Evolutionary conservation across 2,888 invertebrate genomes (phyloP).

Genomic region (Leucoma salicis): DNA sequence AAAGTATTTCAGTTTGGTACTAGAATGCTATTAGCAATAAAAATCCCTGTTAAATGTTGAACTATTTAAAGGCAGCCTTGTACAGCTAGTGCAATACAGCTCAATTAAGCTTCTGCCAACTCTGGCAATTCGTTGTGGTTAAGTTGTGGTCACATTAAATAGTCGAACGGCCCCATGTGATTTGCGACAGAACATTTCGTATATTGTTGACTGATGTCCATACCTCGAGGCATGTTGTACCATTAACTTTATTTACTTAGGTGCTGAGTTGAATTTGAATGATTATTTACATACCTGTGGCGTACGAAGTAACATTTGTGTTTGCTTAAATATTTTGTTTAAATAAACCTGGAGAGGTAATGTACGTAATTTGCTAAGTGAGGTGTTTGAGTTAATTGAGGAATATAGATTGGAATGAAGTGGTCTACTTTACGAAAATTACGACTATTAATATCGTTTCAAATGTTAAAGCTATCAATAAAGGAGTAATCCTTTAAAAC

Average conservation of each 20-base stretch:
- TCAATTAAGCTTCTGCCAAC: slow-evolving; percentile 55
- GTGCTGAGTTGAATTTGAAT: slow-evolving; percentile 24
- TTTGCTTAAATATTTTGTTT: background rate
- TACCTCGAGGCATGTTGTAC: slow-evolving; percentile 13
- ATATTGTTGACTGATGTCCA: slow-evolving; percentile 33
- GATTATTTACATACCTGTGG: no score
- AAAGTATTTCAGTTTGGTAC: slow-evolving; percentile 34
- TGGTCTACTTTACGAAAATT: no score
- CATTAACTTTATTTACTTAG: slow-evolving; percentile 24
- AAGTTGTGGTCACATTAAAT: slow-evolving; percentile 55
- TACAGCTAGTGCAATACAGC: slow-evolving; percentile 39
- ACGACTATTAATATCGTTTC: no score
- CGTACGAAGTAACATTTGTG: no score
- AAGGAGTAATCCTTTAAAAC: no score
- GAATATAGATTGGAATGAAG: slow-evolving; percentile 20
- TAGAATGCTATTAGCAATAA: slow-evolving; percentile 32
- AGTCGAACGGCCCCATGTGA: slow-evolving; percentile 46
- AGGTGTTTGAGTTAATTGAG: slow-evolving; percentile 26
- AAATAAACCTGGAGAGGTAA: background rate
- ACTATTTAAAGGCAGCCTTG: slow-evolving; percentile 36
- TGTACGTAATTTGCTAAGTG: slow-evolving; percentile 8
- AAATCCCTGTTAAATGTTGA: slow-evolving; percentile 39
- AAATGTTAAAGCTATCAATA: no score
- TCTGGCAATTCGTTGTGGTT: slow-evolving; percentile 58
- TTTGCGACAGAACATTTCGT: slow-evolving; percentile 40